These are phyloP conservation scores for Archips crataeganus DNA, from an alignment of 2,888 invertebrate species.

Conservation along the genomic window DNA sequence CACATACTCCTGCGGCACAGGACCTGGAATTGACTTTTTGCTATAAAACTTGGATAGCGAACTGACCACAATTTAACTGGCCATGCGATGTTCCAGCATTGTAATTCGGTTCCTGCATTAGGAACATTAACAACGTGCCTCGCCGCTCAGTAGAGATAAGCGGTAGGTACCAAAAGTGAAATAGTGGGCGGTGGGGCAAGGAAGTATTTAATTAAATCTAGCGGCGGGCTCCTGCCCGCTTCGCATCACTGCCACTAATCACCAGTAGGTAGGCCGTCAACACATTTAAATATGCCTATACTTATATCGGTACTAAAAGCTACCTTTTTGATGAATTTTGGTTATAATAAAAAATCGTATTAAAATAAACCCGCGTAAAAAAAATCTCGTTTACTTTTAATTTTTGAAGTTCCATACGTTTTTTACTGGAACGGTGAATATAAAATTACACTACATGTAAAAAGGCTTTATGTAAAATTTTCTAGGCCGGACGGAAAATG, in stretches of 20 bases:
- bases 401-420: no score
- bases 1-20: constrained; percentile 67
- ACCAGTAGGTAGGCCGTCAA: constrained; percentile 79
- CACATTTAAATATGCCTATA: constrained; percentile 60
- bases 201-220: constrained; percentile 83
- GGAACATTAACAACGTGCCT: constrained; percentile 57
- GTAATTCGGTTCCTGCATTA: constrained; percentile 44
- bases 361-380: not conserved
- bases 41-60: constrained; percentile 51
- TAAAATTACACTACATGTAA: not conserved
- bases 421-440: no score
- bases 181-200: constrained; percentile 71
- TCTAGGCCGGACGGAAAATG: not conserved
- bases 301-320: constrained; percentile 54
- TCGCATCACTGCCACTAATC: constrained; percentile 79
- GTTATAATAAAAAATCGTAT: not conserved
- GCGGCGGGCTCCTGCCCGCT: constrained; percentile 68
- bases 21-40: constrained; percentile 67
- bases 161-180: constrained; percentile 68
- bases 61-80: constrained; percentile 46
- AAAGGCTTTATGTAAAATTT: not conserved
- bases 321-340: not conserved
- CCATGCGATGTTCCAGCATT: constrained; percentile 24
- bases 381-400: no score
- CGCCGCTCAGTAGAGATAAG: constrained; percentile 62